These are phyloP conservation scores for Xerus inauris DNA, from an alignment of 2,113 vertebrate genomes.

Conservation along the genomic window DNA sequence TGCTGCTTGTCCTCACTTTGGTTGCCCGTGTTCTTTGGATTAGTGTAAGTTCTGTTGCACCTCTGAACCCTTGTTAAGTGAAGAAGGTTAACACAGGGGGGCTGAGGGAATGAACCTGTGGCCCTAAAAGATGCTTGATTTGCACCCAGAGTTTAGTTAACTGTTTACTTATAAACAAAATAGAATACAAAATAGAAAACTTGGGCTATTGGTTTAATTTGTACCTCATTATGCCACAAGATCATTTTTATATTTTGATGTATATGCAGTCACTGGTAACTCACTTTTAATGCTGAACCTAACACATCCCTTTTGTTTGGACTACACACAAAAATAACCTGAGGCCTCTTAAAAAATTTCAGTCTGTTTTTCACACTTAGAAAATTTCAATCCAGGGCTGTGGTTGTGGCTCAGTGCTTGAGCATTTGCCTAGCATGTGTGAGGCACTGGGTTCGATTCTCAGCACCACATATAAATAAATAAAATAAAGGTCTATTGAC, in stretches of 20 bases:
- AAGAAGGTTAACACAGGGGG: neutral
- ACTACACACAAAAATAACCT: neutral
- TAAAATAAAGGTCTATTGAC: too few relatives aligned
- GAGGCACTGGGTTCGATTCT: too few relatives aligned
- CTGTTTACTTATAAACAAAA: constrained; percentile 35
- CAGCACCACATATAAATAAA: too few relatives aligned
- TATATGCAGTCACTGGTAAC: neutral
- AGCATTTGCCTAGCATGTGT: too few relatives aligned
- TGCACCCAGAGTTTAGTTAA: constrained; percentile 6
- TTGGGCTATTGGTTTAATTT: neutral
- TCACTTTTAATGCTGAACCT: neutral
- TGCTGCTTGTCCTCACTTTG: neutral
- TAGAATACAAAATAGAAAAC: neutral
- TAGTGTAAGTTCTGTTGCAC: neutral
- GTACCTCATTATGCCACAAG: neutral
- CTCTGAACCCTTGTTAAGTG: neutral
- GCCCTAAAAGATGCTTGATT: constrained; percentile 10
- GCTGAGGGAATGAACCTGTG: neutral
- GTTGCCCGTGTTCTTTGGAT: neutral
- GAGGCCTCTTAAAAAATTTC: neutral
- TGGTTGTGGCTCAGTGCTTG: too few relatives aligned
- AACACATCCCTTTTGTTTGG: constrained; percentile 6
- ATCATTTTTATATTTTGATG: neutral
- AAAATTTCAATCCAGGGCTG: neutral
- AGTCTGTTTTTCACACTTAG: neutral